Percentiles rank a stretch among this genome's conserved stretches.
Conservation (phyloP, 2,113 vertebrate species). For the Hipposideros armiger region DNA sequence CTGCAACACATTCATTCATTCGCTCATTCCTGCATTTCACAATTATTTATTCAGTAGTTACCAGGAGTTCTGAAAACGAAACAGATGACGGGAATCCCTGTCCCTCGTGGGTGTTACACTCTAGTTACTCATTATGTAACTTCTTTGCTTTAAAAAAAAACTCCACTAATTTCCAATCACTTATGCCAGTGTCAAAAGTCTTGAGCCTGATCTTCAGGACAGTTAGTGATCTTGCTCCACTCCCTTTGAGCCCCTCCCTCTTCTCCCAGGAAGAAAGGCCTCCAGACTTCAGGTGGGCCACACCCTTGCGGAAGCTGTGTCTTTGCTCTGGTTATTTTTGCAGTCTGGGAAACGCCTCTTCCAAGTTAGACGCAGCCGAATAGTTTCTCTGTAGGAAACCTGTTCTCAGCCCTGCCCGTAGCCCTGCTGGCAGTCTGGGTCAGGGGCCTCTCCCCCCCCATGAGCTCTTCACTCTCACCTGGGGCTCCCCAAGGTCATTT, state of each 20-base stretch:
- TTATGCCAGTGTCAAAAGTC: neutral
- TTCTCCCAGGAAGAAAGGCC: neutral
- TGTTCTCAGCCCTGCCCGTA: neutral
- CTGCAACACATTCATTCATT: neutral
- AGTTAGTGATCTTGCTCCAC: rapidly evolving
- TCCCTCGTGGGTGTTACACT: neutral
- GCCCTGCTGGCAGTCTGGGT: neutral
- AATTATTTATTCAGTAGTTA: neutral
- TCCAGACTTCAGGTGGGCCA: neutral
- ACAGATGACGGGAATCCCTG: neutral
- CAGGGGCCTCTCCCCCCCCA: neutral
- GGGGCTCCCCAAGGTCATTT: neutral
- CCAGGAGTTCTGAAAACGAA: neutral
- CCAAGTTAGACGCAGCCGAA: neutral
- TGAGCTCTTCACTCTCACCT: neutral
- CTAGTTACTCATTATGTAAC: neutral
- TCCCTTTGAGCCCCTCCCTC: rapidly evolving
- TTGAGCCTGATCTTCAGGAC: neutral
- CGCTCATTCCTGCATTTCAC: neutral
- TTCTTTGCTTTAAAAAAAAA: slow-evolving; percentile 29
- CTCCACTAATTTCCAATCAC: neutral
- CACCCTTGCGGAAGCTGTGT: neutral
- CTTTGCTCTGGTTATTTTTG: neutral
- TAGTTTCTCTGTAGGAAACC: neutral
- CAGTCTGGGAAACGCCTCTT: neutral